Evolutionary conservation across 1,140 invertebrate species (phyloP).

Genomic region (Caerostris darwini): DNA sequence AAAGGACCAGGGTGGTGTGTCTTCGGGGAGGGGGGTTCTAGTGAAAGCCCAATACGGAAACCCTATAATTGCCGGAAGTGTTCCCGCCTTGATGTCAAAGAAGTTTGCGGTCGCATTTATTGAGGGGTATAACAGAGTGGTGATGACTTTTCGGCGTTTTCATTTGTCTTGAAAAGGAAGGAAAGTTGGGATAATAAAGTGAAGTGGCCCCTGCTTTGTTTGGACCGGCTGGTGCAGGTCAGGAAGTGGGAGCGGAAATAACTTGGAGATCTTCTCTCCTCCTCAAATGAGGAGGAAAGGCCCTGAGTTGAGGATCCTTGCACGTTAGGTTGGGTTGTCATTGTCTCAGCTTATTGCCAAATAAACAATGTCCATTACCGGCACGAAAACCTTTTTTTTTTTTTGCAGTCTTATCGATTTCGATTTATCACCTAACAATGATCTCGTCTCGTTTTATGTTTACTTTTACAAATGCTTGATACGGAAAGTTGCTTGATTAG

Average conservation of each 20-base stretch:
- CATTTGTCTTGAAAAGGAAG: constrained; percentile 18
- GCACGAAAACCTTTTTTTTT: too few relatives aligned
- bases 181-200: background rate
- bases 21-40: too few relatives aligned
- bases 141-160: background rate
- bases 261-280: background rate
- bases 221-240: background rate
- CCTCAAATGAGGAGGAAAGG: background rate
- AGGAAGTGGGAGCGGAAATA: background rate
- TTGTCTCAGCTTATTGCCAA: too few relatives aligned
- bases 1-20: background rate
- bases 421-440: too few relatives aligned
- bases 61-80: constrained; percentile 43
- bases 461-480: too few relatives aligned
- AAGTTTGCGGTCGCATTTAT: constrained; percentile 35
- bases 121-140: background rate
- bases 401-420: too few relatives aligned
- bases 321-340: too few relatives aligned
- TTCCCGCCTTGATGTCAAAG: background rate
- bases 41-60: background rate
- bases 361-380: too few relatives aligned
- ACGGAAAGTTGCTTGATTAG: too few relatives aligned
- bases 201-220: too few relatives aligned
- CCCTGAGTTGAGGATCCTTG: background rate
- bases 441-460: too few relatives aligned